Conservation (phyloP, 2,888 invertebrate genomes). For the Leucophora obtusa region DNA sequence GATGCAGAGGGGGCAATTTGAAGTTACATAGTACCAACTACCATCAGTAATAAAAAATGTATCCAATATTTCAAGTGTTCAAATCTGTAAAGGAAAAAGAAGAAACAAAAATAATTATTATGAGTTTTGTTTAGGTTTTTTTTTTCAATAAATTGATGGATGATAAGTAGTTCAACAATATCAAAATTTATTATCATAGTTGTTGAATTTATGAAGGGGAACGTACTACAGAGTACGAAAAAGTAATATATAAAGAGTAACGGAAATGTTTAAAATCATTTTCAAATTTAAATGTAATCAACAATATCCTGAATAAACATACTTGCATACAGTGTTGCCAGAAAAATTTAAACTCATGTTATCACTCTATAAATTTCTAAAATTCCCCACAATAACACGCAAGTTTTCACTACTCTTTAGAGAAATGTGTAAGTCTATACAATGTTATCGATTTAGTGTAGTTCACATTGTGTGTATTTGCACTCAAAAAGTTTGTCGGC, state of each 20-base stretch:
- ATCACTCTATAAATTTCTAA: too few relatives aligned
- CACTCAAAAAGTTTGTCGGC: too few relatives aligned
- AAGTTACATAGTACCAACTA: not conserved
- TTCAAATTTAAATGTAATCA: not conserved
- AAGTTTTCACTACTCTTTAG: too few relatives aligned
- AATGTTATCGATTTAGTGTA: too few relatives aligned
- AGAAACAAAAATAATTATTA: slow-evolving; percentile 53
- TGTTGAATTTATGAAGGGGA: slow-evolving; percentile 45
- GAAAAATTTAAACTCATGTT: too few relatives aligned
- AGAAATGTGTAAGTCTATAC: too few relatives aligned
- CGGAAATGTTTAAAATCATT: slow-evolving; percentile 11
- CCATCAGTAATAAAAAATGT: slow-evolving; percentile 6
- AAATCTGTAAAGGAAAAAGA: slow-evolving; percentile 68
- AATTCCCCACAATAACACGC: too few relatives aligned
- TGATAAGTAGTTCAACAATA: not conserved
- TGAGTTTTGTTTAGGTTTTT: slow-evolving; percentile 28
- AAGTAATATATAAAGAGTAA: not conserved
- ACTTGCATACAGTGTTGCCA: too few relatives aligned
- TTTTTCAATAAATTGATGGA: slow-evolving; percentile 18
- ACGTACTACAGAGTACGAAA: not conserved
- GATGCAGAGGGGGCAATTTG: slow-evolving; percentile 26
- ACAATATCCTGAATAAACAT: too few relatives aligned
- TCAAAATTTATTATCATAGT: slow-evolving; percentile 3
- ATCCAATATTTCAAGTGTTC: slow-evolving; percentile 50
- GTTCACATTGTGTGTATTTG: too few relatives aligned